phyloP scores from a whole-genome alignment of 2,113 vertebrate species.

The Caranx melampygus region DNA sequence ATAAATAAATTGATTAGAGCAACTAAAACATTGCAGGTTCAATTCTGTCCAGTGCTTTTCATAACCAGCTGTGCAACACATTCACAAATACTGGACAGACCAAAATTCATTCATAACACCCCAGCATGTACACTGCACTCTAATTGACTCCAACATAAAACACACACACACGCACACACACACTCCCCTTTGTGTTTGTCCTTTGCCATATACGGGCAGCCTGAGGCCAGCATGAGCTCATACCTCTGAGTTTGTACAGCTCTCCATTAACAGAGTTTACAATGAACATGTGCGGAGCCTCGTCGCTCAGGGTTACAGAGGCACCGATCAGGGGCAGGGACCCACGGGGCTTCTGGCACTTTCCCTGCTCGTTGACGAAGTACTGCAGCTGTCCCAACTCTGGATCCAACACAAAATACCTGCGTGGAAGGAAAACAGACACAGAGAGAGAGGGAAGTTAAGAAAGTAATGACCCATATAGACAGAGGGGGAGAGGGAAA shows the following conservation, averaged over 20 bases:
- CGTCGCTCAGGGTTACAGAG: constrained; percentile 90
- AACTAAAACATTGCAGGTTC: not conserved
- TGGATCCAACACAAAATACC: constrained; percentile 93
- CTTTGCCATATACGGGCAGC: constrained; percentile 15
- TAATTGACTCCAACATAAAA: not conserved
- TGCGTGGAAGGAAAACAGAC: constrained; percentile 55
- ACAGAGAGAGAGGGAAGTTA: constrained; percentile 31
- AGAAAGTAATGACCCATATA: constrained; percentile 48
- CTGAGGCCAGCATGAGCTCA: constrained; percentile 1
- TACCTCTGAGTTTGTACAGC: constrained; percentile 96
- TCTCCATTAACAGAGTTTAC: constrained; percentile 92
- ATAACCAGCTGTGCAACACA: not conserved
- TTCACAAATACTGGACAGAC: constrained; percentile 14
- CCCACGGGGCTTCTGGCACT: constrained; percentile 93
- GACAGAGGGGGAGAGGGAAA: constrained; percentile 10
- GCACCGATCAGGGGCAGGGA: constrained; percentile 91
- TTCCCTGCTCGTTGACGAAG: constrained; percentile 93
- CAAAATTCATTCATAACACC: constrained; percentile 24
- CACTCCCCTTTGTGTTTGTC: constrained; percentile 18
- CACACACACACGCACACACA: constrained; percentile 2
- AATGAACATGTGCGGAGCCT: constrained; percentile 93
- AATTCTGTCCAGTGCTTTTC: not conserved
- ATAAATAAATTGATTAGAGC: not conserved
- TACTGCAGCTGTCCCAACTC: constrained; percentile 93
- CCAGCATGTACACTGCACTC: not conserved